Percentiles rank a stretch among this genome's conserved stretches.
These are phyloP conservation scores for Intellagama lesueurii DNA, from an alignment of 2,797 vertebrate genomes.

Conservation along the genomic window DNA sequence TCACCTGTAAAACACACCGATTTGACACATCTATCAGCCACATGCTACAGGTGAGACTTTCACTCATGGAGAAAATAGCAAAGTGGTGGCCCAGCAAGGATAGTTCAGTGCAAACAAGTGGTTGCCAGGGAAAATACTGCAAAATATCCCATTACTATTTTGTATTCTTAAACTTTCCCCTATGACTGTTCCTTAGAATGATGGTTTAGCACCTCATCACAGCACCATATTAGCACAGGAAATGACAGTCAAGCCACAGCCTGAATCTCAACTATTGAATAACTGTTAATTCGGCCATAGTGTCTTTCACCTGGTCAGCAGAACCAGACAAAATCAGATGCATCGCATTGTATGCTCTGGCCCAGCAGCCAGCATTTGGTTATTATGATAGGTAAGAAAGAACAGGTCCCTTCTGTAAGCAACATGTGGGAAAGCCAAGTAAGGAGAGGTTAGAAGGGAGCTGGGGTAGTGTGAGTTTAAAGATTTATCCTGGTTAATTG, in stretches of 20 bases:
- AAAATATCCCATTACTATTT: background rate
- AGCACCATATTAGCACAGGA: background rate
- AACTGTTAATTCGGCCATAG: background rate
- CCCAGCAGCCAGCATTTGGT: background rate
- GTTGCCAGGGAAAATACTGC: background rate
- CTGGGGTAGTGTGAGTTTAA: background rate
- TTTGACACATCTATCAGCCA: background rate
- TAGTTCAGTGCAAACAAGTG: background rate
- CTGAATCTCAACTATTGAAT: background rate
- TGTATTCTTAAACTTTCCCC: background rate
- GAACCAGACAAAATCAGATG: background rate
- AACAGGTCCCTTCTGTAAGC: background rate
- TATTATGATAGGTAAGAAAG: background rate
- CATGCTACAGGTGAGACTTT: background rate
- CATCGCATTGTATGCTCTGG: background rate
- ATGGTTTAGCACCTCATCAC: background rate
- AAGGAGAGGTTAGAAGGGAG: background rate
- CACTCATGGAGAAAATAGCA: background rate
- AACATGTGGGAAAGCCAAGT: background rate
- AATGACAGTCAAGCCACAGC: background rate
- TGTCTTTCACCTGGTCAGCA: background rate
- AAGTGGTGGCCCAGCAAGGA: background rate
- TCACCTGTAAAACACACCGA: background rate
- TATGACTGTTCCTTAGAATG: background rate
- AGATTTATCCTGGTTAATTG: background rate